Evolutionary conservation across 2,797 vertebrate genomes (phyloP), one percentile per base, ranked within the genome.

Genomic region (Phaenicophaeus curvirostris): DNA sequence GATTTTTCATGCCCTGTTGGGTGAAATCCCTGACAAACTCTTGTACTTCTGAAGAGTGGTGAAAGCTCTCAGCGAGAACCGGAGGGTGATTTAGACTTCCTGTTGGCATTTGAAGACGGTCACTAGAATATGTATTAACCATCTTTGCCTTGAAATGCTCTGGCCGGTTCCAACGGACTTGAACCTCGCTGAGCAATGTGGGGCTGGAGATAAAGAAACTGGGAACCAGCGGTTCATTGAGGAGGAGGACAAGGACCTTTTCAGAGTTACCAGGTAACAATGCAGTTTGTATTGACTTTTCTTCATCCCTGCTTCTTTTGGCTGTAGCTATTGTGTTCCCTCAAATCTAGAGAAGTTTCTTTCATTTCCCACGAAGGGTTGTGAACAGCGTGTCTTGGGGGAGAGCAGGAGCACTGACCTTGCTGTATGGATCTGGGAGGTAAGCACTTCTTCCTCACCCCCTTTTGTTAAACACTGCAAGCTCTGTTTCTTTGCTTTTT

Each of bases 381-480:
- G 51, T 35, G 28, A 73, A 83, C 24, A 54, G 7, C 27, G 2
- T 1, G 1, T 27, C 19, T 33, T 0, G 0, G 23, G 33, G 37
- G 5, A 37, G 30, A 58, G 27, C 37, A 30, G 62, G 76, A 91
- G 15, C 28, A 11, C 15, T 11, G 66, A 67, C 62, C n/a, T 72
- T 73, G 46, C 71, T 59, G 8, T 23, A 5, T 1, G 0, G 5
- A 15, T 8, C 25, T 27, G 35, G 15, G 74, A 87, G 42, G 61
- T 48, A 54, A 55, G 72, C 78, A 31, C 59, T 23, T 17, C 15
- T 37, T 19, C 6, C 9, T 4, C 3, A 0, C 15, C 12, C 7
- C 6, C 5, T 68, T 66, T 46, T 66, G 27, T 25, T 58, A 35
- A 68, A 33, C 12, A 8, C 9, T n/a, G 11, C 17, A 28, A 28